Percentiles rank a stretch among this genome's conserved stretches.
phyloP scores from a whole-genome alignment of 1,140 invertebrate species.

The Zaprionus capensis region DNA sequence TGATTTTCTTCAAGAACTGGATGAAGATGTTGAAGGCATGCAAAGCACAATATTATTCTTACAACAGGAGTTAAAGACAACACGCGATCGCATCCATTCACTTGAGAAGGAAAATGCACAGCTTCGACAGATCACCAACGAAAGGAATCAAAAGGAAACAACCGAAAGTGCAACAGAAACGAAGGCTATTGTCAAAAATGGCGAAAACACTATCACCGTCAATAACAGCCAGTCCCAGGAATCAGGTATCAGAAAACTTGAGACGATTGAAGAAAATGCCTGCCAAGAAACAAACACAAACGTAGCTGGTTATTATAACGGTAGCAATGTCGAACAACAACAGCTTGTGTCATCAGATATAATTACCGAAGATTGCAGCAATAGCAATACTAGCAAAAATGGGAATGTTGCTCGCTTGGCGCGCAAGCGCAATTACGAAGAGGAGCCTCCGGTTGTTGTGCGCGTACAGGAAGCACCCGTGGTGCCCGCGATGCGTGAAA shows the following conservation, averaged over 20 bases:
- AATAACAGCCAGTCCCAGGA: constrained; percentile 30
- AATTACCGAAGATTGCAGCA: constrained; percentile 44
- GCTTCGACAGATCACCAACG: constrained; percentile 40
- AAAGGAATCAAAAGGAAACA: constrained; percentile 18
- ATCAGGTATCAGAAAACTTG: constrained; percentile 47
- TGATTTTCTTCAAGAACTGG: constrained; percentile 97
- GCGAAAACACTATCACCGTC: constrained; percentile 18
- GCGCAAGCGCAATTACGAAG: constrained; percentile 79
- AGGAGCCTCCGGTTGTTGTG: constrained; percentile 18
- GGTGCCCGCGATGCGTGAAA: constrained; percentile 48
- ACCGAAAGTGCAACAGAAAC: constrained; percentile 37
- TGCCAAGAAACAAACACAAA: constrained; percentile 38
- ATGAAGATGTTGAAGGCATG: constrained; percentile 99
- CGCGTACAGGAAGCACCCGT: constrained; percentile 38
- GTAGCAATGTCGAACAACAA: constrained; percentile 54
- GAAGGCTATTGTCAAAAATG: constrained; percentile 34
- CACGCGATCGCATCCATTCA: constrained; percentile 86
- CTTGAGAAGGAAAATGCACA: constrained; percentile 78
- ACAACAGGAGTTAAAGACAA: constrained; percentile 94
- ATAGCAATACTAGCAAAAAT: constrained; percentile 56
- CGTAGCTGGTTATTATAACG: constrained; percentile 58
- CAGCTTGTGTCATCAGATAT: constrained; percentile 30
- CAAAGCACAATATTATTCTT: constrained; percentile 97
- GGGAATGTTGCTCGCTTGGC: constrained; percentile 54
- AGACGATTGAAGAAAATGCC: constrained; percentile 65